Evolutionary conservation across 1,140 invertebrate species (phyloP).

Genomic region (Ericerus pela): DNA sequence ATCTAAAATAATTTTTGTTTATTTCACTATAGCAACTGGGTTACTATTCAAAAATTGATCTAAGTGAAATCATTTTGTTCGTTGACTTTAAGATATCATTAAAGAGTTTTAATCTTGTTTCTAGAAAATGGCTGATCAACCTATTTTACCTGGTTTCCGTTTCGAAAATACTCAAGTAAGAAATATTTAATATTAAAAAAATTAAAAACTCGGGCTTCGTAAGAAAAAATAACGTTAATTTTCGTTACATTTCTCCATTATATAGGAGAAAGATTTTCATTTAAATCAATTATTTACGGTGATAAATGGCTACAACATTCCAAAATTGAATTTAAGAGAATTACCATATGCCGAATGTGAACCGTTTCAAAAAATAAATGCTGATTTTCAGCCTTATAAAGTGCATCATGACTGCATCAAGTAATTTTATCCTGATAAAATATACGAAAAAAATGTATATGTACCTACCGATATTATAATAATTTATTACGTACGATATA

Average conservation of each 20-base stretch:
- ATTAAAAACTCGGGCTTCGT: neutral
- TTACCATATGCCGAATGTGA: neutral
- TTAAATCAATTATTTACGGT: conserved; percentile 14
- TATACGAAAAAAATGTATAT: neutral
- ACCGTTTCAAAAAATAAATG: neutral
- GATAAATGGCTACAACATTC: conserved; percentile 18
- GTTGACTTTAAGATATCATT: too few relatives aligned
- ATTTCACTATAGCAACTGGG: too few relatives aligned
- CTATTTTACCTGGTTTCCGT: conserved; percentile 15
- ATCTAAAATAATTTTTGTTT: too few relatives aligned
- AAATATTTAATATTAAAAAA: neutral
- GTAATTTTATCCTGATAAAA: neutral
- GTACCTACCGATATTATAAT: neutral
- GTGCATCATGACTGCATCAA: neutral
- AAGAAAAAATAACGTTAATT: neutral
- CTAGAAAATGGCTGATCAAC: conserved; percentile 12
- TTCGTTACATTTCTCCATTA: neutral
- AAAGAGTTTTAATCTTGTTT: neutral
- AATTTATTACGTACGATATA: too few relatives aligned
- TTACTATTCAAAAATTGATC: too few relatives aligned
- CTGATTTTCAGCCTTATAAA: neutral
- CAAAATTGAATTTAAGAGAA: conserved; percentile 11
- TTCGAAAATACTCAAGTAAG: conserved; percentile 13
- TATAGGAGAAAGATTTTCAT: conserved; percentile 16
- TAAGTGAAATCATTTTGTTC: too few relatives aligned